Evolutionary conservation across 2,888 invertebrate genomes (phyloP).

Genomic region (Arctia plantaginis): DNA sequence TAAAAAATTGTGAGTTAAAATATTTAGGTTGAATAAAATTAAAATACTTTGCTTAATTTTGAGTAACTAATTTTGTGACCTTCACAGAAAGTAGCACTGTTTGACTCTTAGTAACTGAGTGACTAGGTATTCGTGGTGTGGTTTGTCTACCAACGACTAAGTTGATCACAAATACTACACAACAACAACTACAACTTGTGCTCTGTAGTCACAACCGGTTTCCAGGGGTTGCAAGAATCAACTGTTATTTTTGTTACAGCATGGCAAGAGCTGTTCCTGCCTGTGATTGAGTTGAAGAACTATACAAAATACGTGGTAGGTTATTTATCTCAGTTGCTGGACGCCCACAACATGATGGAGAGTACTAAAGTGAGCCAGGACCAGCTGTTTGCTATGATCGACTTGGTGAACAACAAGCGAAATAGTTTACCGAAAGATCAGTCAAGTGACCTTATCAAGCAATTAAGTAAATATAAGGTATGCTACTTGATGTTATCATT

Average conservation of each 20-base stretch:
- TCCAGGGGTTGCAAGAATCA: background rate
- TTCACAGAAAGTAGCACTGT: background rate
- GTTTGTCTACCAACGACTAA: background rate
- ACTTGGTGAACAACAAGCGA: constrained; percentile 86
- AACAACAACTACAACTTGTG: no score
- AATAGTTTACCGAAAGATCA: constrained; percentile 85
- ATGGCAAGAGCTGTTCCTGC: constrained; percentile 92
- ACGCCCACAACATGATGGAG: constrained; percentile 73
- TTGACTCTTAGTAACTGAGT: background rate
- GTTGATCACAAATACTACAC: background rate
- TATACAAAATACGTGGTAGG: constrained; percentile 89
- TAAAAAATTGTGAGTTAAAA: background rate
- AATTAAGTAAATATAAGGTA: constrained; percentile 87
- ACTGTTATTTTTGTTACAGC: constrained; percentile 74
- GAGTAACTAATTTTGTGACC: background rate
- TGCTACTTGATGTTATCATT: constrained; percentile 34
- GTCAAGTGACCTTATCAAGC: constrained; percentile 83
- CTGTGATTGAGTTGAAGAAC: constrained; percentile 90
- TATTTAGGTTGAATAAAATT: background rate
- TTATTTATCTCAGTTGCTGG: constrained; percentile 87
- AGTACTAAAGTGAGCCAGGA: constrained; percentile 79
- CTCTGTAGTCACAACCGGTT: no score
- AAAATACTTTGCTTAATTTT: background rate
- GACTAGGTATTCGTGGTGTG: background rate
- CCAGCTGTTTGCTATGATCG: constrained; percentile 87